Conservation (phyloP, 1,140 invertebrate genomes). For the Sinella curviseta region DNA sequence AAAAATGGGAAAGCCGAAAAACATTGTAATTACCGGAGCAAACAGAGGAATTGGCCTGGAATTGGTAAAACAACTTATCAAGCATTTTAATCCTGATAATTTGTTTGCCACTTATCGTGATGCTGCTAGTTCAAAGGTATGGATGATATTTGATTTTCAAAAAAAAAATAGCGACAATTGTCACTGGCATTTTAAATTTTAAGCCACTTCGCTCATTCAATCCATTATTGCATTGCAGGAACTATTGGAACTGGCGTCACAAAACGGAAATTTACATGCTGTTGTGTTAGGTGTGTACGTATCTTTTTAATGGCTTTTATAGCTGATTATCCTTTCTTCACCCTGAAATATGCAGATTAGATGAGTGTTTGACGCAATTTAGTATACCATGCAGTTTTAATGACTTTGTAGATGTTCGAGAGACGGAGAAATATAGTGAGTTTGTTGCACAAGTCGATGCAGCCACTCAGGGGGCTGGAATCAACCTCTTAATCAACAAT, state of each 20-base stretch:
- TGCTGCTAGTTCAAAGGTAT: slow-evolving; percentile 45
- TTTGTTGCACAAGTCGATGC: neutral
- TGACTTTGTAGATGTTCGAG: slow-evolving; percentile 2
- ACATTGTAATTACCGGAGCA: slow-evolving; percentile 79
- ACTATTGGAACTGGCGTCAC: neutral
- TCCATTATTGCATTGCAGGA: no score
- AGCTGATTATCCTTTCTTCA: neutral
- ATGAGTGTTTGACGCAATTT: neutral
- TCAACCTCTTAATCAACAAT: slow-evolving; percentile 9
- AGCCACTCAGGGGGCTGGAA: neutral
- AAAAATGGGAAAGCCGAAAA: neutral
- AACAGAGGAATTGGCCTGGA: slow-evolving; percentile 85
- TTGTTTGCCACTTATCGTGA: slow-evolving; percentile 75
- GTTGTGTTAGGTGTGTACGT: neutral
- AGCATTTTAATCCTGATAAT: slow-evolving; percentile 54
- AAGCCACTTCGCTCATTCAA: no score
- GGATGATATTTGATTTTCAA: neutral
- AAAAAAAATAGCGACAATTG: neutral
- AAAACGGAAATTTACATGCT: neutral
- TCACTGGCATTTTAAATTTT: neutral
- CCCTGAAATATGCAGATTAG: neutral
- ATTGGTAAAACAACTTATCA: slow-evolving; percentile 69
- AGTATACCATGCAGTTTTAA: no score
- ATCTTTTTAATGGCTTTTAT: neutral
- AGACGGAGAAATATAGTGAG: neutral